phyloP scores from a whole-genome alignment of 1,140 invertebrate genomes.

The Brachionus sp. region DNA sequence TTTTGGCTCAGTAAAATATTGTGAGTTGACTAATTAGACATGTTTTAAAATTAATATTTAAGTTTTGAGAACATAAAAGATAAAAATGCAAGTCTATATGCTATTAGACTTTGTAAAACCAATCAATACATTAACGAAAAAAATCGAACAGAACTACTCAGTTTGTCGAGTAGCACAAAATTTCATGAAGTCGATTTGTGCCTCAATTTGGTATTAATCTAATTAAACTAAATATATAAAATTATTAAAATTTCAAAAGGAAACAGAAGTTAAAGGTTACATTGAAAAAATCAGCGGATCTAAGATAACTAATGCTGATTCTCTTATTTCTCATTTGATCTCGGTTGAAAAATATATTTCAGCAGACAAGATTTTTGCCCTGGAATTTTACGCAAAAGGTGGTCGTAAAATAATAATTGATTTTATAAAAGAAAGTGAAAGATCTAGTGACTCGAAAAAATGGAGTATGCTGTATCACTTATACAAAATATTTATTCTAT shows the following conservation, averaged over 20 bases:
- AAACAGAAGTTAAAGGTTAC: constrained; percentile 21
- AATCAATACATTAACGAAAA: constrained; percentile 45
- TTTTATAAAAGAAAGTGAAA: constrained; percentile 29
- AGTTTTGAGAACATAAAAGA: constrained; percentile 30
- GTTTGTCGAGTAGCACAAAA: background rate
- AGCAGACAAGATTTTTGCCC: constrained; percentile 17
- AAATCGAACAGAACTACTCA: background rate
- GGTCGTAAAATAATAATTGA: constrained; percentile 30
- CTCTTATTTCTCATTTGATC: background rate
- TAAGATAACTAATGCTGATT: background rate
- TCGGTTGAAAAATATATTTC: background rate
- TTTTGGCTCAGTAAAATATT: constrained; percentile 7
- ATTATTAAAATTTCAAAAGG: background rate
- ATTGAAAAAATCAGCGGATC: constrained; percentile 27
- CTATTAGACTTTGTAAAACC: background rate
- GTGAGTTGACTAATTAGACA: background rate
- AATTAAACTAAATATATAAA: background rate
- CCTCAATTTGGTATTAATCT: constrained; percentile 33
- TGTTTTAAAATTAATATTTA: background rate
- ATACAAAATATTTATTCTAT: background rate
- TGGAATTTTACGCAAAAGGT: constrained; percentile 39
- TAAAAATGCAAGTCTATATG: constrained; percentile 8
- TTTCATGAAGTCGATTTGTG: constrained; percentile 45
- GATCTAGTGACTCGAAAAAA: constrained; percentile 4
- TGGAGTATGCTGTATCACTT: constrained; percentile 25